Base-by-base conservation (phyloP, 2,113 vertebrate species). In the Semnornis frantzii region DNA sequence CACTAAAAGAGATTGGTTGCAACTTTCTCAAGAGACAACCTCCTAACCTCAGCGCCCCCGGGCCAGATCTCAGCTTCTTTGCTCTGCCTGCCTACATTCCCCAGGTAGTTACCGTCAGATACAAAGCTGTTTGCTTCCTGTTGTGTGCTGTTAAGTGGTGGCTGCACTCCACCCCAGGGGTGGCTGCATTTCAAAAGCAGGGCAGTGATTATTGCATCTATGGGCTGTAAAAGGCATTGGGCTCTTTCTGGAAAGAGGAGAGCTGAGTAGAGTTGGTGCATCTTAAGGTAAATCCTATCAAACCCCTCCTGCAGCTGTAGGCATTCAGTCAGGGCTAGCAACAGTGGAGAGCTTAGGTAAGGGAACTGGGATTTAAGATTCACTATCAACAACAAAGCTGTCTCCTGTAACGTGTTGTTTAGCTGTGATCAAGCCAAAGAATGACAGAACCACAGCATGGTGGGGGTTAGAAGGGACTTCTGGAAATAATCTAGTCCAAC, bases 151-250 rank as follows among this genome's bases (percentile, higher is more conserved):
- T 65, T 71, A 74, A 94, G 91, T 69, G 91, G 87, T 33, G 89
- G 94, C 84, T 88, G 57, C 66, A 37, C 89, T 94, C 92, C 92
- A 90, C 92, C 92, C 82, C 86, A 60, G 79, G 70, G 84, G 84
- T 44, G 91, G 80, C 87, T 95, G 96, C 94, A 91, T 97, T 97
- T 94, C 95, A 95, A 92, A 92, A 92, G 88, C 96, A 44, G 13
- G 37, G 81, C 3, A 80, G 79, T 23, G 87, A 87, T 94, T 93
- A 3, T 3, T 4, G 16, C 15, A 3, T 5, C 1, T 4, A 58
- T 44, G 2, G 90, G 85, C 80, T 93, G 94, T 91, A 95, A 94
- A 96, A 92, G 62, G 33, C 82, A 42, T 24, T 1, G 58, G 52
- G 79, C 15, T 65, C 58, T 52, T 93, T 94, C 82, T 90, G 95